phyloP scores from a whole-genome alignment of 2,113 vertebrate species.

The Salvelinus alpinus region DNA sequence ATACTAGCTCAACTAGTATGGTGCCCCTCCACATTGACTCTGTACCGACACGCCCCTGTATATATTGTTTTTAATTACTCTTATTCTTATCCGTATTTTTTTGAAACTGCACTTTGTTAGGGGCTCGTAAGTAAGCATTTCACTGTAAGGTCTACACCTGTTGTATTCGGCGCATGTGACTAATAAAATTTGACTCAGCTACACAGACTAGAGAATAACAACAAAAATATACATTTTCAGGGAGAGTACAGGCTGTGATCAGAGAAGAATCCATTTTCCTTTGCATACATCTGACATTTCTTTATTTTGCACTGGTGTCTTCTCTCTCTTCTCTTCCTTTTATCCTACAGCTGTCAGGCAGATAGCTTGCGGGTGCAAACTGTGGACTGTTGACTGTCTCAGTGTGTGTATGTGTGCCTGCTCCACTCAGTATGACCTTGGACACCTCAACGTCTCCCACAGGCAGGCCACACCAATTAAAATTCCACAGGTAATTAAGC shows the following conservation, averaged over 20 bases:
- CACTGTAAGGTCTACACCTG: no score
- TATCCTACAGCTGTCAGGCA: neutral
- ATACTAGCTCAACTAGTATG: no score
- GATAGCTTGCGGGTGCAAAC: neutral
- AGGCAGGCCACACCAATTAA: constrained; percentile 72
- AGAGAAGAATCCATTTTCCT: neutral
- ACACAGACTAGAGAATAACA: neutral
- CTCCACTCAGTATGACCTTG: constrained; percentile 60
- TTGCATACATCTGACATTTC: neutral
- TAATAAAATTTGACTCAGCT: no score
- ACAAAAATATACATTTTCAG: neutral
- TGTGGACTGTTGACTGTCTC: neutral
- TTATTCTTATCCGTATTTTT: no score
- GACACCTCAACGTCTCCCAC: constrained; percentile 70
- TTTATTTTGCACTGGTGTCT: neutral
- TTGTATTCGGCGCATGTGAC: no score
- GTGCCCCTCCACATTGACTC: no score
- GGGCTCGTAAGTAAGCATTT: no score
- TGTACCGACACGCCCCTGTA: no score
- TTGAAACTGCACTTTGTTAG: no score
- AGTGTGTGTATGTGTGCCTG: constrained; percentile 21
- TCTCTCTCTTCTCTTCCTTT: constrained; percentile 4
- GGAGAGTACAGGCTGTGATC: neutral
- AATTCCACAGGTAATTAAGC: constrained; percentile 78
- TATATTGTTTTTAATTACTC: no score